phyloP scores from a whole-genome alignment of 64 coral and sea anemone genomes.

The Montipora efflorescens region DNA sequence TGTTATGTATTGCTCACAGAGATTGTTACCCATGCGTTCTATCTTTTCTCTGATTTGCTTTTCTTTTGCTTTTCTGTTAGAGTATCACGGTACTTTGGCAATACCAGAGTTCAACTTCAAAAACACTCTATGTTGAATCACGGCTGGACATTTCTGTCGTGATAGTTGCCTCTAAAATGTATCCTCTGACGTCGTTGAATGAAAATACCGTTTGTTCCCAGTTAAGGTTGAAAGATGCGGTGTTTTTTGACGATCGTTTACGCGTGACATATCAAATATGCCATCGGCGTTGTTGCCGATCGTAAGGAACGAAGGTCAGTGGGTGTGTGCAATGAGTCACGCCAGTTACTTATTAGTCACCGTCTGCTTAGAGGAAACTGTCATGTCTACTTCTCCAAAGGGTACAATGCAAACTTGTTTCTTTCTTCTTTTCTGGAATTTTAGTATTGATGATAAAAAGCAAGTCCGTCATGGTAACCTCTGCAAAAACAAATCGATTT shows the following conservation, averaged over 20 bases:
- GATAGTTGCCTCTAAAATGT: background rate
- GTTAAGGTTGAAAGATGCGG: conserved; percentile 40
- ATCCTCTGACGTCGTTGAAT: background rate
- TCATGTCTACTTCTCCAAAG: background rate
- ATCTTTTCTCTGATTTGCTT: background rate
- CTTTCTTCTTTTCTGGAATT: background rate
- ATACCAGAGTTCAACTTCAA: background rate
- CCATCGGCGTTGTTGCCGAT: background rate
- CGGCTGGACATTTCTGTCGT: background rate
- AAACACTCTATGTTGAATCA: background rate
- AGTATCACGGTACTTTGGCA: background rate
- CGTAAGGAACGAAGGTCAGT: background rate
- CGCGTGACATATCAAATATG: no score
- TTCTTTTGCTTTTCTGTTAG: background rate
- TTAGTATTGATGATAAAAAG: background rate
- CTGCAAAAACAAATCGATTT: conserved; percentile 14
- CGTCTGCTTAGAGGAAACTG: background rate
- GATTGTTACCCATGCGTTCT: background rate
- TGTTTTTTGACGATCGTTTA: background rate
- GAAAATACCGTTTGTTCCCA: conserved; percentile 14
- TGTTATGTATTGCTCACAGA: no score
- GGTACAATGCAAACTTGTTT: background rate
- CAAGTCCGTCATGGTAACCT: background rate
- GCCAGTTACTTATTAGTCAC: conserved; percentile 21
- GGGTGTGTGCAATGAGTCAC: background rate